Base-by-base conservation (phyloP, 2,113 vertebrate species). In the Myiopsitta monachus region DNA sequence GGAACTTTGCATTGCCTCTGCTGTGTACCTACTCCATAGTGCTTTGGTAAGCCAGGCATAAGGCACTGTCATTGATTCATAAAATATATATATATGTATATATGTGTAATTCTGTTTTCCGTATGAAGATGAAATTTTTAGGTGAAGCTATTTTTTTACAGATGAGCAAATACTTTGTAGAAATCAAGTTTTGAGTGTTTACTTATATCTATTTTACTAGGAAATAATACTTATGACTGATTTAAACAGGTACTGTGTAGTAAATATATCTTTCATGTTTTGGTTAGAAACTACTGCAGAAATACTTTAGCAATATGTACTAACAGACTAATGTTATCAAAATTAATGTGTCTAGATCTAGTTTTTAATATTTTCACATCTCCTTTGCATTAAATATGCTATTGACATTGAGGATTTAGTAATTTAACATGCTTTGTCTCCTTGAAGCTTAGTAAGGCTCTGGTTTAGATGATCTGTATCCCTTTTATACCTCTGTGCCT, bases 311-410 rank as follows among this genome's bases (percentile, higher is more conserved):
- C 68, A 66, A 9, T 87, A 82, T 87, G 47, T 87, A 92, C 49
- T 95, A 93, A 94, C 80, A 87, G 79, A 78, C 57, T 93, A 93
- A 87, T 84, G 43, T 36, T 87, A 12, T 86, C 63, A 86, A 85
- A 95, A 74, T 46, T 87, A 83, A 72, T 68, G 16, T 77, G 27
- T n/a, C 44, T 75, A 28, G 38, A 52, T 73, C 7, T 72, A 85
- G 17, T 52, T 83, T 74, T 72, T 38, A 64, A 7, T 64, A 23
- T 26, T 88, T 63, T 81, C 15, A 30, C 61, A 7, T 82, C 22
- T 72, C 55, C 36, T 77, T 83, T 81, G 43, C 33, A 51, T 70
- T 76, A 92, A 86, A 33, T 76, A 79, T 3, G 11, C 18, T 83
- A 7, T 39, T 10, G 4, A 1, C 78, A 27, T 86, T 93, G 51